Percentiles rank a stretch among this genome's conserved stretches.
Evolutionary conservation across 2,113 vertebrate genomes (phyloP).

Genomic region (Thymallus thymallus): DNA sequence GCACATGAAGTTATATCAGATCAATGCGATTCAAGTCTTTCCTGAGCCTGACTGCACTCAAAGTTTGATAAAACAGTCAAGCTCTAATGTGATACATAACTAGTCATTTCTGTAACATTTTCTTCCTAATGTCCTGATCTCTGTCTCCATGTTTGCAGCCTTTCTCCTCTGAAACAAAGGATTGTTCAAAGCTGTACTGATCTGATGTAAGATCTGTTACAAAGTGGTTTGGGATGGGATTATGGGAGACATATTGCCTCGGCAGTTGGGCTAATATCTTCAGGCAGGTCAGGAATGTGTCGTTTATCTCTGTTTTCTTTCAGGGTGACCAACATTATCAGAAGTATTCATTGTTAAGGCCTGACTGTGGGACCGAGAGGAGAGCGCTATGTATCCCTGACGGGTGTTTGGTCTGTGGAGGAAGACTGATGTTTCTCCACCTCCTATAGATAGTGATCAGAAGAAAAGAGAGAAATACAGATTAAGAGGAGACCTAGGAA

Average conservation of each 20-base stretch:
- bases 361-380: constrained; percentile 2
- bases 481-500: background rate
- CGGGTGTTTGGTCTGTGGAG: constrained; percentile 51
- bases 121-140: constrained; percentile 44
- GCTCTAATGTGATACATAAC: background rate
- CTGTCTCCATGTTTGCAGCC: constrained; percentile 49
- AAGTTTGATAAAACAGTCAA: background rate
- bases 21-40: constrained; percentile 12
- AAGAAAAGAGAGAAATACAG: constrained; percentile 23
- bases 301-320: constrained; percentile 30
- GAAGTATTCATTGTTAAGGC: constrained; percentile 49
- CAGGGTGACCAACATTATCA: constrained; percentile 63
- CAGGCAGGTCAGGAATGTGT: constrained; percentile 56
- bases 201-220: constrained; percentile 63
- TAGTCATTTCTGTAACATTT: constrained; percentile 30
- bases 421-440: constrained; percentile 54
- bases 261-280: constrained; percentile 60
- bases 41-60: background rate
- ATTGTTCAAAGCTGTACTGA: constrained; percentile 59
- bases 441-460: constrained; percentile 49
- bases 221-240: constrained; percentile 66
- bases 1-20: constrained; percentile 13
- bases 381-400: constrained; percentile 54
- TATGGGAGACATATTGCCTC: constrained; percentile 61
- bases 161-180: constrained; percentile 38